Percentiles rank a stretch among this genome's conserved stretches.
These are phyloP conservation scores for Agelaius phoeniceus DNA, from an alignment of 2,113 vertebrate species.

Conservation along the genomic window DNA sequence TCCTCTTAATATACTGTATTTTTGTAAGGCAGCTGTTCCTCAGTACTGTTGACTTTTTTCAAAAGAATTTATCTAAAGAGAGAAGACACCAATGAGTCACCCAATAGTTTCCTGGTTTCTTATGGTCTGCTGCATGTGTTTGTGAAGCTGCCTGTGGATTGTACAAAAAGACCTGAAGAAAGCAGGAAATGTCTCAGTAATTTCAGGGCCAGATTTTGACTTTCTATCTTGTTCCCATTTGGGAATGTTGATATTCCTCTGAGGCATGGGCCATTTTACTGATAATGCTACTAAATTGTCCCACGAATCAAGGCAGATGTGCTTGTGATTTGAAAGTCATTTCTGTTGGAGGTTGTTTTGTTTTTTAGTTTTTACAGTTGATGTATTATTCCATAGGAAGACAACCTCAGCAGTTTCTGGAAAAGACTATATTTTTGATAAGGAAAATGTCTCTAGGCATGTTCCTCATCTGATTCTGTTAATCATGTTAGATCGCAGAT, in stretches of 20 bases:
- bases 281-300: background rate
- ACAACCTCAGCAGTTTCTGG: background rate
- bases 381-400: background rate
- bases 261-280: background rate
- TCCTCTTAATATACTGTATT: background rate
- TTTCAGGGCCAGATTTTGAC: background rate
- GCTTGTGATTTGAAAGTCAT: background rate
- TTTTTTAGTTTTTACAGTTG: background rate
- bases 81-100: background rate
- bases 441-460: background rate
- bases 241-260: background rate
- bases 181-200: background rate
- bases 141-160: background rate
- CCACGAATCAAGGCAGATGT: background rate
- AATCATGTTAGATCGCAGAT: background rate
- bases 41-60: background rate
- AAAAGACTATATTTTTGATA: background rate
- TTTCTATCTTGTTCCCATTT: background rate
- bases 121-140: background rate
- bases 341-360: background rate
- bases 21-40: background rate
- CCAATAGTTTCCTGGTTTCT: background rate
- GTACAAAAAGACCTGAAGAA: background rate
- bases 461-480: background rate
- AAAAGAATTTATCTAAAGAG: background rate